These are phyloP conservation scores for Nudaria mundana DNA, from an alignment of 2,888 invertebrate genomes.

Conservation along the genomic window DNA sequence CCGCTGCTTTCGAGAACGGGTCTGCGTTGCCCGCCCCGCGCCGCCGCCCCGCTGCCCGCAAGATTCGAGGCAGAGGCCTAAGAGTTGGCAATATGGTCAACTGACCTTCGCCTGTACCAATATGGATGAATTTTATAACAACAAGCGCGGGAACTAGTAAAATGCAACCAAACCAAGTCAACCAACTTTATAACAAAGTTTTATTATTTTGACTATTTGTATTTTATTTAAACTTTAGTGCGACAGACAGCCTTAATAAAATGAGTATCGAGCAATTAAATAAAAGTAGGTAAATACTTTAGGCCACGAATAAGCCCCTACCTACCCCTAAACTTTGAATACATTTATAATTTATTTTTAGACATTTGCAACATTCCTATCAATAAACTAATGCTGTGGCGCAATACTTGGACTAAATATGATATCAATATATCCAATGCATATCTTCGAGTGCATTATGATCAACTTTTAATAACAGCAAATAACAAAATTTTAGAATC, in stretches of 20 bases:
- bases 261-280: constrained; percentile 8
- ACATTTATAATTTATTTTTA: constrained; percentile 22
- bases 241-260: not conserved
- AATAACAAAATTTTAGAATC: constrained; percentile 56
- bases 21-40: no score
- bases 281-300: not conserved
- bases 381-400: constrained; percentile 61
- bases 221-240: not conserved
- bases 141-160: no score
- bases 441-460: constrained; percentile 46
- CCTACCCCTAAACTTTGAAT: not conserved
- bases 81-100: no score
- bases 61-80: no score
- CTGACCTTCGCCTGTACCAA: no score
- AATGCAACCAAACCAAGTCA: no score
- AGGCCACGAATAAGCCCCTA: not conserved
- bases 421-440: constrained; percentile 31
- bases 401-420: constrained; percentile 50
- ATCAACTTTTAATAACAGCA: constrained; percentile 54
- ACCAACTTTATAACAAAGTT: no score
- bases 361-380: constrained; percentile 45
- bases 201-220: no score
- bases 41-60: no score
- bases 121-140: no score
- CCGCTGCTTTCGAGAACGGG: no score